phyloP scores from a whole-genome alignment of 2,888 invertebrate genomes.

The Hemithea aestivaria region DNA sequence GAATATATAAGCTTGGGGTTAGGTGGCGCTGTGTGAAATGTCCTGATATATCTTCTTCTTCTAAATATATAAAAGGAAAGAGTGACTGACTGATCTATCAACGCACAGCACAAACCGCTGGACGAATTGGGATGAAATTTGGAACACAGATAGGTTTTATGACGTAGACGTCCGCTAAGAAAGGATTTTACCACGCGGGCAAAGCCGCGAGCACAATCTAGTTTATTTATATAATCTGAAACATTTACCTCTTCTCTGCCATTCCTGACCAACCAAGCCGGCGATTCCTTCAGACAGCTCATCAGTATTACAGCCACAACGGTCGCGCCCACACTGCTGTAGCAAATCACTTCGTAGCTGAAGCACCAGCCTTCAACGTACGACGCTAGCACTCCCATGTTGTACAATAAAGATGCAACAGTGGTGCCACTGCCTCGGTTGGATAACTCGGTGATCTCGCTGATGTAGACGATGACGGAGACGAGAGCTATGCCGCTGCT shows the following conservation, averaged over 20 bases:
- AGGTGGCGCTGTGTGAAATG: too few species aligned
- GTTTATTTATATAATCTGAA: too few species aligned
- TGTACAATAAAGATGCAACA: slow-evolving; percentile 24
- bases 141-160: too few species aligned
- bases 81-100: too few species aligned
- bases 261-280: slow-evolving; percentile 32
- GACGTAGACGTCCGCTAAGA: too few species aligned
- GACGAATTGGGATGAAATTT: too few species aligned
- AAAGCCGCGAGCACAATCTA: too few species aligned
- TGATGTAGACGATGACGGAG: slow-evolving; percentile 67
- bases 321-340: slow-evolving; percentile 27
- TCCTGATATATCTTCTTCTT: too few species aligned
- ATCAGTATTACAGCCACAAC: slow-evolving; percentile 29
- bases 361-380: slow-evolving; percentile 40
- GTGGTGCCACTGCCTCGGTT: slow-evolving; percentile 31
- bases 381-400: slow-evolving; percentile 32
- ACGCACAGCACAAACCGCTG: too few species aligned
- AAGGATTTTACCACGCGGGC: too few species aligned
- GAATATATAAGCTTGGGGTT: too few species aligned
- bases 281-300: slow-evolving; percentile 36
- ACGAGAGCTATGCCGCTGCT: slow-evolving; percentile 45
- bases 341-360: slow-evolving; percentile 37
- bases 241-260: slow-evolving; percentile 35
- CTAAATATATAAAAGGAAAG: too few species aligned
- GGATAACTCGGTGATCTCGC: slow-evolving; percentile 62